Evolutionary conservation across 53 echinoderm and acorn worm genomes (phyloP), one percentile per base, ranked within the genome.

Genomic region (Holothuria leucospilota): DNA sequence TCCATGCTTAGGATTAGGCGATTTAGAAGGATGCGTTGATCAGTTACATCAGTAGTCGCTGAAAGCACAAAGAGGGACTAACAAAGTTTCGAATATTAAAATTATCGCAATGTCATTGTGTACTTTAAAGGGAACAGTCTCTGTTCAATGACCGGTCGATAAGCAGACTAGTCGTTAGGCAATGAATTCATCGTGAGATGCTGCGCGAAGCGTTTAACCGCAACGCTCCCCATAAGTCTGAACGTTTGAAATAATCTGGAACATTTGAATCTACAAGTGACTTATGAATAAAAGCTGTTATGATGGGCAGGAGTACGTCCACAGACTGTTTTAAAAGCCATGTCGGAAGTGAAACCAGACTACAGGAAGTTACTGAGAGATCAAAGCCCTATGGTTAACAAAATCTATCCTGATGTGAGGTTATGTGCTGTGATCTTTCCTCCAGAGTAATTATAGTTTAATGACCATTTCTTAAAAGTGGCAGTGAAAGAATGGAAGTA

Each of bases 251-350:
- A 4, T 12, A 41, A 16, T 25, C 21, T 5, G 77, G 77, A 24
- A 77, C 56, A 10, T 25, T 2, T 18, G 77, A 77, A 2, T 77
- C 77, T 15, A 27, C 28, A 16, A 77, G 51, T 6, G 77, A 21
- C 26, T 25, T 2, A 24, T 68, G 38, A 73, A 73, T 73, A 41
- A 39, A 39, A 16, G 39, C 40, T 20, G 73, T 39, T 13, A 72
- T 72, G 21, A 72, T 38, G 16, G 73, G 34, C 39, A 72, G 21
- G 40, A 72, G 73, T 42, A 38, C 39, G 39, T 42, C 4, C 20
- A 72, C 38, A 72, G 13, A 72, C 39, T 72, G 73, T 73, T 73
- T 73, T 41, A 73, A 46, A 10, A 73, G 73, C 39, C 39, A 73
- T 16, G 39, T 73, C 5, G 73, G 73, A 20, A 73, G 14, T 39